Percentiles rank a stretch among this genome's conserved stretches.
phyloP scores from a whole-genome alignment of 2,113 vertebrate genomes.

The Myrmecophaga tridactyla region DNA sequence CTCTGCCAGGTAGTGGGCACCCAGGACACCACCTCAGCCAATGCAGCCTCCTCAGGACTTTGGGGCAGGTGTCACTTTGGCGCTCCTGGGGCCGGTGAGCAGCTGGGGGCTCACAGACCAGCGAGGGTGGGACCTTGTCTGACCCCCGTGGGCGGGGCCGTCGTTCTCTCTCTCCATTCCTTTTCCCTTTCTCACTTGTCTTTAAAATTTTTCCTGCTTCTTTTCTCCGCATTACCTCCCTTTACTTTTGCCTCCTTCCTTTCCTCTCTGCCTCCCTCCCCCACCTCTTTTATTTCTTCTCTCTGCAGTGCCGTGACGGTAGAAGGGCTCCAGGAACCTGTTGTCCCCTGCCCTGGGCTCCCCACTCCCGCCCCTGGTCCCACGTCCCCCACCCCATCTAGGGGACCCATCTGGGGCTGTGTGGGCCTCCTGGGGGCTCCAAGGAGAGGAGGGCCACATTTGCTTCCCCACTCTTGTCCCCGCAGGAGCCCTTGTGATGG shows the following conservation, averaged over 20 bases:
- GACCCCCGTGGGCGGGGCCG: not conserved
- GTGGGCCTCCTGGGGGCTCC: not conserved
- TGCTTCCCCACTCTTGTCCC: not conserved
- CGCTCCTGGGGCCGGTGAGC: not conserved
- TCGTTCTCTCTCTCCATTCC: not conserved
- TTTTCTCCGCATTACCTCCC: not conserved
- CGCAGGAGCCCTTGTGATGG: not conserved
- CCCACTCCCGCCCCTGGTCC: no score
- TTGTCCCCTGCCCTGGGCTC: not conserved
- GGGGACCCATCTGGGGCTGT: not conserved
- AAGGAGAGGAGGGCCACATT: not conserved
- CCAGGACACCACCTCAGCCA: not conserved
- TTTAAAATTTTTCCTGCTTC: not conserved
- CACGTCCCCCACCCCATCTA: not conserved
- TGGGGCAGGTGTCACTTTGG: not conserved
- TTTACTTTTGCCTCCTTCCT: not conserved
- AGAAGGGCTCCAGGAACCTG: not conserved
- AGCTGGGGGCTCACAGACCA: no score
- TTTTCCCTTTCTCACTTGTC: not conserved
- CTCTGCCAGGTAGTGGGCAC: not conserved
- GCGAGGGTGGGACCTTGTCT: not conserved
- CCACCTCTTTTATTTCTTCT: not conserved
- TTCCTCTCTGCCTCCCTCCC: not conserved
- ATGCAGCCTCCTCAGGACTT: not conserved
- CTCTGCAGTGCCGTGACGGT: not conserved